Base-by-base conservation (phyloP, 2,888 invertebrate species). In the Morinoia aosen region DNA sequence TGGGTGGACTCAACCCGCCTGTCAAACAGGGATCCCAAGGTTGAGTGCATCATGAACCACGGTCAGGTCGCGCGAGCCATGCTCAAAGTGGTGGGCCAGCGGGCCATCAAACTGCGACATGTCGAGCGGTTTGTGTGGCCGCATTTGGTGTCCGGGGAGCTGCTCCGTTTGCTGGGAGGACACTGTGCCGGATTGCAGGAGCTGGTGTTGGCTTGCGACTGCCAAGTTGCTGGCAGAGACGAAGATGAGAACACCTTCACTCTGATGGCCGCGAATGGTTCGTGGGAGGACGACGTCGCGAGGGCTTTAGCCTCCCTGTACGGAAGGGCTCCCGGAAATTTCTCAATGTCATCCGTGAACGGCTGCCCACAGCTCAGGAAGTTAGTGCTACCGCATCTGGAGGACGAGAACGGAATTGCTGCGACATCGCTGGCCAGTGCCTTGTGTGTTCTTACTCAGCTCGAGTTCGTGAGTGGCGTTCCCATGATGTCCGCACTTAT, bases 141-240 rank as follows among this genome's bases (percentile, higher is more conserved):
- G 2, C 96, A 96, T 58, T 61, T 96, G 58, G 96, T 96, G 14
- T 96, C 96, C 1, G 96, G 96, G 7, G 96, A 96, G 58, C 95
- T 95, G 8, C 95, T 96, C 19, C 64, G 95, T 39, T 58, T 96
- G 14, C 94, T 96, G 33, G 96, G 96, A 25, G 48, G 96, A 5
- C 96, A 96, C 40, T 96, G 96, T 91, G 91, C 33, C 33, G 91
- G 58, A 33, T 95, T 96, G 40, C 94, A 95, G 25, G 39, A 90
- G 10, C 90, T 96, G 5, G 76, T 95, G 19, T 56, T 96, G 8
- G 95, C 96, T 0, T 96, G 96, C 58, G 95, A 95, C 48, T 96
- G 96, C 61, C 96, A 96, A 39, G 95, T 95, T 40, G 95, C 96
- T 48, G 95, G 95, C 12, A 95, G 95, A 61, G 95, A 95, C 64